Conservation (phyloP, 2,888 invertebrate genomes). For the Drosophila nigritarsus region DNA sequence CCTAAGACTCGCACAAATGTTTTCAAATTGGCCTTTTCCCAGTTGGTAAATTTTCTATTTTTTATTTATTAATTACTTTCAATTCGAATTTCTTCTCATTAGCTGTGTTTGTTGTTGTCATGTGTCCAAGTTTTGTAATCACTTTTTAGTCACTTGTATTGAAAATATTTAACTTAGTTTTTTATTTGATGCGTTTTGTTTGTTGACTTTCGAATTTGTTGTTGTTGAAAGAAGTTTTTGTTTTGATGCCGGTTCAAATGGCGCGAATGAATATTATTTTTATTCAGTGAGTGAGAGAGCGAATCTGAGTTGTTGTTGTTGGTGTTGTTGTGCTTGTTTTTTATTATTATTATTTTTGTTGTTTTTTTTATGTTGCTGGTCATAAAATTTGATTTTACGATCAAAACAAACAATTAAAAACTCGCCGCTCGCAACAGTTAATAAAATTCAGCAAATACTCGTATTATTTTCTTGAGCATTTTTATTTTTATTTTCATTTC, state of each 20-base stretch:
- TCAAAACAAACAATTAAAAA: conserved; percentile 84
- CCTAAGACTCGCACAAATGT: conserved; percentile 46
- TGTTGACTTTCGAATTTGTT: conserved; percentile 13
- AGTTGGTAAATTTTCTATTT: conserved; percentile 6
- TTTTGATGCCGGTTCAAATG: conserved; percentile 63
- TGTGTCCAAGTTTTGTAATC: conserved; percentile 6
- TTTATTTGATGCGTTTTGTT: background rate
- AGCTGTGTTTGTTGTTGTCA: background rate
- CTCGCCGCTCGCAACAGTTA: conserved; percentile 76
- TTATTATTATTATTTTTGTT: conserved; percentile 50
- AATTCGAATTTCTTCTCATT: conserved; percentile 4
- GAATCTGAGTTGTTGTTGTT: conserved; percentile 25
- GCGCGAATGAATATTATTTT: conserved; percentile 45
- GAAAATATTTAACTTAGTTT: too few species aligned
- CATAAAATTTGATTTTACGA: conserved; percentile 84
- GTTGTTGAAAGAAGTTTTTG: conserved; percentile 38
- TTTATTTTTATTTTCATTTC: conserved; percentile 9
- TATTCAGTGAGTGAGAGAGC: conserved; percentile 61
- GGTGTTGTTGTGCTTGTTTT: conserved; percentile 42
- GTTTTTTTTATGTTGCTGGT: conserved; percentile 70
- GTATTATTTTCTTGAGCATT: conserved; percentile 1
- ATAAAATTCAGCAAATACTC: conserved; percentile 59
- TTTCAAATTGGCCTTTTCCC: conserved; percentile 61
- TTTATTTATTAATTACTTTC: background rate
- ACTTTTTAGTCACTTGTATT: conserved; percentile 10